phyloP scores from a whole-genome alignment of 2,797 vertebrate species.

The Pyrocephalus nanus region DNA sequence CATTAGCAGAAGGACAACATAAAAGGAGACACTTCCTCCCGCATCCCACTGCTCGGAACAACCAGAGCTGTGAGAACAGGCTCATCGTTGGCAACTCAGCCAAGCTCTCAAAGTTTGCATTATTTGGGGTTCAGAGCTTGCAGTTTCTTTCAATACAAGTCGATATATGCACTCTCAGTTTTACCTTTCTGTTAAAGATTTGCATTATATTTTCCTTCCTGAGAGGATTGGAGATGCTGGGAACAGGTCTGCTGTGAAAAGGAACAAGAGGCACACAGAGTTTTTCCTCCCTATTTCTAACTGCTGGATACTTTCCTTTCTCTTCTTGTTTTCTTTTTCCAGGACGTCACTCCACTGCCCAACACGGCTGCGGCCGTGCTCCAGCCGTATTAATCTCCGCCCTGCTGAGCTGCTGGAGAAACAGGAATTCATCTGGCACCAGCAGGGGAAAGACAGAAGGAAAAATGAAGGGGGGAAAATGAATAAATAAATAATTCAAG shows the following conservation, averaged over 20 bases:
- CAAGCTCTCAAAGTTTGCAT: neutral
- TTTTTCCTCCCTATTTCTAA: neutral
- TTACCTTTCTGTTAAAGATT: conserved; percentile 36
- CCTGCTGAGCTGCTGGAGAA: conserved; percentile 67
- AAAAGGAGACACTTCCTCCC: conserved; percentile 61
- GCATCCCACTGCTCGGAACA: conserved; percentile 42
- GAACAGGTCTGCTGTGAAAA: conserved; percentile 39
- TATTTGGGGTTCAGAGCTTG: neutral
- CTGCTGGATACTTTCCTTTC: conserved; percentile 40
- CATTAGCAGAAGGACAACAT: conserved; percentile 63
- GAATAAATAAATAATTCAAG: conserved; percentile 70
- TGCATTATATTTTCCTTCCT: neutral
- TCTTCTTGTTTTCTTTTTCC: neutral
- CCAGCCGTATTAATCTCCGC: conserved; percentile 62
- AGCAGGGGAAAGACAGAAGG: conserved; percentile 61
- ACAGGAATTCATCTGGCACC: conserved; percentile 68
- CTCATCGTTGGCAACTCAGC: neutral
- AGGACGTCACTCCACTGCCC: conserved; percentile 55
- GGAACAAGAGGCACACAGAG: conserved; percentile 19
- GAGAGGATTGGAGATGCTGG: neutral
- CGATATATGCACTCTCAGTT: neutral
- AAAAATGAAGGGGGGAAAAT: conserved; percentile 57
- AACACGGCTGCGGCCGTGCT: neutral
- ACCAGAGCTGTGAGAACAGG: neutral
- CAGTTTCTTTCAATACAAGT: conserved; percentile 23